These are phyloP conservation scores for Julus scandinavius DNA, from an alignment of 2,888 invertebrate species.

Conservation along the genomic window DNA sequence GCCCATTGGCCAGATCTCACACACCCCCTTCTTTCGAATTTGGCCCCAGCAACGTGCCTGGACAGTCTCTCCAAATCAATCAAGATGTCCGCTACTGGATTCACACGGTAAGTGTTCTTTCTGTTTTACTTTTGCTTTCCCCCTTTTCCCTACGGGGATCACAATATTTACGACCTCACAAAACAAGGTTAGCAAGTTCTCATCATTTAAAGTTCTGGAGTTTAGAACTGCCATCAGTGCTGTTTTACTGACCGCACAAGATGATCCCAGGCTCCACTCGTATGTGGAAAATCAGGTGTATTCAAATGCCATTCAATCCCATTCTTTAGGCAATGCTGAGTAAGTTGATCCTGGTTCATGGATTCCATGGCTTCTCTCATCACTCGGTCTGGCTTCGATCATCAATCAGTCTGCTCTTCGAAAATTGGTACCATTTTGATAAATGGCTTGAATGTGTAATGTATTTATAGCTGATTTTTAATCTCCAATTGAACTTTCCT, in stretches of 20 bases:
- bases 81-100: too few species aligned
- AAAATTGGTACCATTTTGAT: background rate
- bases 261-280: slow-evolving; percentile 60
- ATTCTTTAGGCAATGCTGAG: too few species aligned
- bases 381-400: too few species aligned
- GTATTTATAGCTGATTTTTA: background rate
- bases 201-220: background rate
- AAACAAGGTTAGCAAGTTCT: background rate
- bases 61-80: too few species aligned
- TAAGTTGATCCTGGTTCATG: background rate
- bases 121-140: too few species aligned
- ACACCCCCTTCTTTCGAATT: too few species aligned
- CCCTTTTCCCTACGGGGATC: too few species aligned
- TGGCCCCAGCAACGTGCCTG: too few species aligned
- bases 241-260: slow-evolving; percentile 58
- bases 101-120: too few species aligned
- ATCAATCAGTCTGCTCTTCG: background rate
- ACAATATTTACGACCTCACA: background rate
- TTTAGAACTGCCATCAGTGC: slow-evolving; percentile 54
- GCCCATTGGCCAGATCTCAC: too few species aligned
- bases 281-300: slow-evolving; percentile 58
- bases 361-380: background rate
- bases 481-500: background rate
- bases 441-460: background rate
- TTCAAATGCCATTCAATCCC: slow-evolving; percentile 59